Conservation (phyloP, 1,140 invertebrate species). For the Eciton burchellii region DNA sequence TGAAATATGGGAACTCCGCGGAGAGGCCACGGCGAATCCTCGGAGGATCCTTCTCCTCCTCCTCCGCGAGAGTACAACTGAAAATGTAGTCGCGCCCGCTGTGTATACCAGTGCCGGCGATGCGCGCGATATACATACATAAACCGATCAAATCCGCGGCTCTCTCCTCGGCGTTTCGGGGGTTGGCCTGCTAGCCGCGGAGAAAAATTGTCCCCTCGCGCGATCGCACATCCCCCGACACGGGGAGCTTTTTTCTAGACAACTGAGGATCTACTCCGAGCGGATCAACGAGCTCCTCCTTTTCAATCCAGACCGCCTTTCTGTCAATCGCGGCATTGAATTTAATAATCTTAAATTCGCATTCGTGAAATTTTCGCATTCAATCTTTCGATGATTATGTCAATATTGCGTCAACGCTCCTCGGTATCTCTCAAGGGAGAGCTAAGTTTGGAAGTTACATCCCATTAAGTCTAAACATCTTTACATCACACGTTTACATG, state of each 20-base stretch:
- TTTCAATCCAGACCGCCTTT: neutral
- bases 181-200: neutral
- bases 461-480: too few species aligned
- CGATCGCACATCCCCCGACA: neutral
- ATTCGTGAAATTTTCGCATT: too few species aligned
- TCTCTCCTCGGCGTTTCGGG: slow-evolving; percentile 29
- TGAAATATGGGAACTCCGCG: slow-evolving; percentile 72
- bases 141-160: slow-evolving; percentile 44
- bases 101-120: slow-evolving; percentile 29
- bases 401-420: too few species aligned
- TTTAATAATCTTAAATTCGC: too few species aligned
- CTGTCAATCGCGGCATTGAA: too few species aligned
- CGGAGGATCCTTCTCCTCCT: slow-evolving; percentile 55
- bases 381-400: too few species aligned
- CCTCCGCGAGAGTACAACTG: slow-evolving; percentile 32
- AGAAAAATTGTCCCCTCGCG: slow-evolving; percentile 40
- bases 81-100: slow-evolving; percentile 56
- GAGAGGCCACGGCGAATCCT: slow-evolving; percentile 41
- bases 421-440: too few species aligned
- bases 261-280: neutral
- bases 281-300: neutral
- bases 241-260: neutral
- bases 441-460: too few species aligned
- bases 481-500: too few species aligned
- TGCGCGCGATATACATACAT: slow-evolving; percentile 10